Conservation (phyloP, 2,113 vertebrate genomes). For the Todiramphus saurophagus region DNA sequence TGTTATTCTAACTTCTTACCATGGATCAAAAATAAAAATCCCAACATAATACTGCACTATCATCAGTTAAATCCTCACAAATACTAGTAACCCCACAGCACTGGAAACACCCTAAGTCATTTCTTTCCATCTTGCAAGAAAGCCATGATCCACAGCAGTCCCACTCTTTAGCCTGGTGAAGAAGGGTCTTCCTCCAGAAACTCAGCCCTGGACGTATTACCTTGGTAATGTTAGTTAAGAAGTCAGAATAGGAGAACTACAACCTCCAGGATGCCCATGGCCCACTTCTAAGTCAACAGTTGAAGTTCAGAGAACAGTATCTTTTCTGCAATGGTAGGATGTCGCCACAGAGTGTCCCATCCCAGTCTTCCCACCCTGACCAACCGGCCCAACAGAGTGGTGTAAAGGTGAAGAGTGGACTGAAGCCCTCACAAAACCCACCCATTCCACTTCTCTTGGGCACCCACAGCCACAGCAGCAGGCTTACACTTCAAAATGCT, state of each 20-base stretch:
- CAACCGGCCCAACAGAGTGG: fast-evolving
- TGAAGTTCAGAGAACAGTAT: neutral
- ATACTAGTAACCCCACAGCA: neutral
- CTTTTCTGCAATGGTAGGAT: neutral
- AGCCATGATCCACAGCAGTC: neutral
- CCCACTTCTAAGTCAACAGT: neutral
- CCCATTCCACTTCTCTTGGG: neutral
- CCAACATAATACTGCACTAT: neutral
- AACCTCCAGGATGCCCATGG: no score
- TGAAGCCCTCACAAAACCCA: neutral
- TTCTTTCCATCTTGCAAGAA: neutral
- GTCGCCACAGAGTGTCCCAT: neutral
- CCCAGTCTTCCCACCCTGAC: neutral
- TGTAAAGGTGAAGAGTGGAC: neutral
- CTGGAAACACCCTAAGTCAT: fast-evolving
- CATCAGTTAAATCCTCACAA: neutral
- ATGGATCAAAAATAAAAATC: neutral
- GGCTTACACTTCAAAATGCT: neutral
- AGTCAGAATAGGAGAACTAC: neutral
- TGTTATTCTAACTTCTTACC: neutral
- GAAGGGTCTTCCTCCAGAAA: neutral
- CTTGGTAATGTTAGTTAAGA: neutral
- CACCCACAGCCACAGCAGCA: neutral
- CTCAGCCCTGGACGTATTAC: neutral
- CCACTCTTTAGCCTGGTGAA: neutral